Conservation (phyloP, 2,797 vertebrate species). For the Chelonia mydas region DNA sequence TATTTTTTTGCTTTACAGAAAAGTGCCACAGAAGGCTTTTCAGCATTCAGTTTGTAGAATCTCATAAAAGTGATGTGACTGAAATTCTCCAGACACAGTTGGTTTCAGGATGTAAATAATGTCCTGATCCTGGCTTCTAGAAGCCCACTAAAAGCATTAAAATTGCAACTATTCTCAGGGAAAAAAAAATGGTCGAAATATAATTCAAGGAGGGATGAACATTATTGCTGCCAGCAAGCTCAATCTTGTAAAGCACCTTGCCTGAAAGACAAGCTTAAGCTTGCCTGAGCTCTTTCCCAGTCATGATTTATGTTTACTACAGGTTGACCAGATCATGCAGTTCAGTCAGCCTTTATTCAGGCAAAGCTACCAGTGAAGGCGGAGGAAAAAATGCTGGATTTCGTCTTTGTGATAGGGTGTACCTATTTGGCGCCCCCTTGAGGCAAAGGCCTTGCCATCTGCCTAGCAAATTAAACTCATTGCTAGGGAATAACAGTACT, state of each 20-base stretch:
- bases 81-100: slow-evolving; percentile 67
- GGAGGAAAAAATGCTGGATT: slow-evolving; percentile 11
- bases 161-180: slow-evolving; percentile 6
- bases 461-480: background rate
- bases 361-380: background rate
- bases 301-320: slow-evolving; percentile 44
- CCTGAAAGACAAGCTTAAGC: slow-evolving; percentile 48
- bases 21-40: slow-evolving; percentile 35
- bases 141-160: slow-evolving; percentile 60
- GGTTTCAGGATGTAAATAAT: slow-evolving; percentile 63
- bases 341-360: background rate
- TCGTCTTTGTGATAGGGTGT: background rate
- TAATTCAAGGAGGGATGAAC: slow-evolving; percentile 18
- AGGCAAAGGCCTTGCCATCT: background rate
- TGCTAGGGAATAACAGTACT: background rate
- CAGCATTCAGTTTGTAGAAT: slow-evolving; percentile 7
- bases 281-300: slow-evolving; percentile 30
- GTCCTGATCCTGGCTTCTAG: slow-evolving; percentile 61
- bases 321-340: slow-evolving; percentile 35
- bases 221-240: slow-evolving; percentile 36
- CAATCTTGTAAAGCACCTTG: slow-evolving; percentile 31
- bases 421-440: background rate
- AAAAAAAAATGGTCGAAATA: background rate
- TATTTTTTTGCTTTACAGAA: slow-evolving; percentile 14
- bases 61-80: slow-evolving; percentile 52